Conservation (phyloP, 1,140 invertebrate species). For the Euura saliciscinereae region DNA sequence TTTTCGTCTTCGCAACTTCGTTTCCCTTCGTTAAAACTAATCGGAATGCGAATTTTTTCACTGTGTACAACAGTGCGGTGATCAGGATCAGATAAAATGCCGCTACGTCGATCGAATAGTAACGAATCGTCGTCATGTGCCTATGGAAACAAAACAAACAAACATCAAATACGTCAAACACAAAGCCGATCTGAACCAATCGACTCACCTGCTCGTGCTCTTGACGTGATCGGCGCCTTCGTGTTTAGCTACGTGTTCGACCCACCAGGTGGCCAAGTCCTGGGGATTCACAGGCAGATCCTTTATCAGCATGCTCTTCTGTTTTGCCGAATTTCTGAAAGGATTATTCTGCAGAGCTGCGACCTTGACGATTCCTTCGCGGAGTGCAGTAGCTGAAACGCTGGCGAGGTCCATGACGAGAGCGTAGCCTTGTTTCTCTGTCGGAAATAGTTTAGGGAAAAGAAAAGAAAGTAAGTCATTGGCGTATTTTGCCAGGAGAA, state of each 20-base stretch:
- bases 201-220: conserved; percentile 44
- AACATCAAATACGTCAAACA: conserved; percentile 35
- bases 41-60: neutral
- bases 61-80: neutral
- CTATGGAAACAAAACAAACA: conserved; percentile 37
- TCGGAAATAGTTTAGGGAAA: neutral
- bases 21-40: neutral
- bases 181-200: conserved; percentile 21
- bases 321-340: conserved; percentile 45
- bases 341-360: conserved; percentile 39
- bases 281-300: conserved; percentile 52
- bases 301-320: conserved; percentile 44
- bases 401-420: conserved; percentile 45
- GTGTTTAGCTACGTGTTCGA: conserved; percentile 57
- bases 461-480: too few species aligned
- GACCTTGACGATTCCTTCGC: conserved; percentile 46
- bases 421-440: conserved; percentile 51
- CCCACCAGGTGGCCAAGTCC: conserved; percentile 57
- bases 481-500: too few species aligned
- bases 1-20: neutral
- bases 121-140: conserved; percentile 47
- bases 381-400: conserved; percentile 42
- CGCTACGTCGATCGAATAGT: conserved; percentile 51
- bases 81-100: conserved; percentile 35
- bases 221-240: conserved; percentile 54